These are phyloP conservation scores for Adrianichthys oophorus DNA, from an alignment of 2,797 vertebrate species.

Conservation along the genomic window DNA sequence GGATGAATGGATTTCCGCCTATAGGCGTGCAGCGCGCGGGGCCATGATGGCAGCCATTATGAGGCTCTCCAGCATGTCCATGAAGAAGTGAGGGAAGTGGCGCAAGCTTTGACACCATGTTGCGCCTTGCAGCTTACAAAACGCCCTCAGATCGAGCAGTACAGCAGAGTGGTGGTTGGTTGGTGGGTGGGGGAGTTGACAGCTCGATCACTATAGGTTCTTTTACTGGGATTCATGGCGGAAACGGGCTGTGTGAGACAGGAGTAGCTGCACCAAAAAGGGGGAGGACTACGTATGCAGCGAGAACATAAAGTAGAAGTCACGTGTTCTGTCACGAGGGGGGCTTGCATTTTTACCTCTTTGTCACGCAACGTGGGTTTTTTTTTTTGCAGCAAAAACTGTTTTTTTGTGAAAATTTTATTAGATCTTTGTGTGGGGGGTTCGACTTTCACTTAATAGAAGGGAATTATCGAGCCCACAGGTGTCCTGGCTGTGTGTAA, in stretches of 20 bases:
- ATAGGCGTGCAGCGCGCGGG: slow-evolving; percentile 47
- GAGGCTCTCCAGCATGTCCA: slow-evolving; percentile 68
- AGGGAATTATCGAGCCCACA: no score
- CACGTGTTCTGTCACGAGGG: slow-evolving; percentile 72
- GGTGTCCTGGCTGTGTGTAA: no score
- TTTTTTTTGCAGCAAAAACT: slow-evolving; percentile 27
- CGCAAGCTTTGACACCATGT: slow-evolving; percentile 52
- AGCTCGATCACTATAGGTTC: slow-evolving; percentile 5
- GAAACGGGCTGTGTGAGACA: slow-evolving; percentile 22
- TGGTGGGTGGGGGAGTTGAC: no score
- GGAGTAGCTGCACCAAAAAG: slow-evolving; percentile 42
- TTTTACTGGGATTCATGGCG: slow-evolving; percentile 2
- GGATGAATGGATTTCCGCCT: slow-evolving; percentile 53
- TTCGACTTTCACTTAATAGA: slow-evolving; percentile 1
- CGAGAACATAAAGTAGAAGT: slow-evolving; percentile 62
- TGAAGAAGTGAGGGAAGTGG: slow-evolving; percentile 67
- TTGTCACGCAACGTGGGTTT: slow-evolving; percentile 70
- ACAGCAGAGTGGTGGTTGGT: not conserved
- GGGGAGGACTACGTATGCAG: slow-evolving; percentile 44
- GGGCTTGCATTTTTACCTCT: slow-evolving; percentile 78
- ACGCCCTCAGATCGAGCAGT: slow-evolving; percentile 16
- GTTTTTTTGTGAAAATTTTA: not conserved
- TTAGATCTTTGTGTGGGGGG: not conserved
- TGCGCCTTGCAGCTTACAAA: slow-evolving; percentile 36
- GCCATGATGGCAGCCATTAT: slow-evolving; percentile 75